Evolutionary conservation across 2,888 invertebrate genomes (phyloP).

Genomic region (Orthosia cruda): DNA sequence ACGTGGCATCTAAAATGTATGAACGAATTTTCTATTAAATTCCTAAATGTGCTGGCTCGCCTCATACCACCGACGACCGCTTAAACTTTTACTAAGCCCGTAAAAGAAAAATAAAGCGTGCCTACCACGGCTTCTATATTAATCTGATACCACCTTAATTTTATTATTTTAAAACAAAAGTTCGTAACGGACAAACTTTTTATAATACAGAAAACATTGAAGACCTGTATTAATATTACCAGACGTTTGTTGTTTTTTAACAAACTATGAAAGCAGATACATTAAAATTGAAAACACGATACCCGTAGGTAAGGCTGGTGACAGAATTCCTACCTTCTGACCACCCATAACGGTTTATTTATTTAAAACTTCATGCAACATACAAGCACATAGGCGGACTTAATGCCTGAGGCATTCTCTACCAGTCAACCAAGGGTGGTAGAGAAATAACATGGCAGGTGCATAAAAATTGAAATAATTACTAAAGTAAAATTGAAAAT

Average conservation of each 20-base stretch:
- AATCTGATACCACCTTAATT: slow-evolving; percentile 41
- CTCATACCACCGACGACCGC: background rate
- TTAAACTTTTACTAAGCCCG: slow-evolving; percentile 23
- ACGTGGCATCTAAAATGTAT: background rate
- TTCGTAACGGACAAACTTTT: slow-evolving; percentile 29
- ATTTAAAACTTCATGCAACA: too few relatives aligned
- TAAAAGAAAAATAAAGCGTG: slow-evolving; percentile 39
- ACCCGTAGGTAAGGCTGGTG: too few relatives aligned
- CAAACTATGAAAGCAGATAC: background rate
- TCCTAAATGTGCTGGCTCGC: background rate
- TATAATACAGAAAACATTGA: slow-evolving; percentile 23
- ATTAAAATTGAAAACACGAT: too few relatives aligned
- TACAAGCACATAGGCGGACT: too few relatives aligned
- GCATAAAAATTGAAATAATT: too few relatives aligned
- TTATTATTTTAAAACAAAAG: slow-evolving; percentile 27
- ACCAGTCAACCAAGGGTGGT: too few relatives aligned
- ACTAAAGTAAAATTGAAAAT: too few relatives aligned
- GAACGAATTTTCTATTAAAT: slow-evolving; percentile 2
- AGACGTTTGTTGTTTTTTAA: slow-evolving; percentile 13
- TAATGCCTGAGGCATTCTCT: too few relatives aligned
- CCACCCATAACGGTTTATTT: too few relatives aligned
- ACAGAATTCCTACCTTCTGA: too few relatives aligned
- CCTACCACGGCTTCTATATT: slow-evolving; percentile 16
- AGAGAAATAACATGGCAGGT: too few relatives aligned
- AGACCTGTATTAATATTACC: slow-evolving; percentile 3